Conservation (phyloP, 2,113 vertebrate genomes). For the Acinonyx jubatus region DNA sequence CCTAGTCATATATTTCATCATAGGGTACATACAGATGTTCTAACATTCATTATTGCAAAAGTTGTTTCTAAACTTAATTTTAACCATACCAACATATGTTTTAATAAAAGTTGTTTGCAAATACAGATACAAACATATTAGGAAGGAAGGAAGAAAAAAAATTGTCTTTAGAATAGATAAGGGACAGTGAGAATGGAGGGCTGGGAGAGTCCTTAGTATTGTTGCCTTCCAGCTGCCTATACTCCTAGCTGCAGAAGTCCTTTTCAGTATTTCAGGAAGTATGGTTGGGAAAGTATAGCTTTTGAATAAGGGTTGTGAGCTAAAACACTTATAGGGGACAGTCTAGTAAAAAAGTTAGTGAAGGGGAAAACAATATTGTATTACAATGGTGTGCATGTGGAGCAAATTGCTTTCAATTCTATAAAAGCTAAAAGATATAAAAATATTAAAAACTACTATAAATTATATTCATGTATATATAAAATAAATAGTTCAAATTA, state of each 20-base stretch:
- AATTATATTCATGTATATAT: background rate
- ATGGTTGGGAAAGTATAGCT: background rate
- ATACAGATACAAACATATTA: background rate
- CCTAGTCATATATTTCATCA: background rate
- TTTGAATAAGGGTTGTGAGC: background rate
- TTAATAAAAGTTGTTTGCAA: background rate
- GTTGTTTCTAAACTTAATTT: too few relatives aligned
- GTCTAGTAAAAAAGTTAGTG: background rate
- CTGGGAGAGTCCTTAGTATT: background rate
- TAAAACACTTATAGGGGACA: background rate
- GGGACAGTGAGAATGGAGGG: background rate
- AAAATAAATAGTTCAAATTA: background rate
- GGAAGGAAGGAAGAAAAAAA: background rate
- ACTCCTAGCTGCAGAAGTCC: background rate
- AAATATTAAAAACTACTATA: background rate
- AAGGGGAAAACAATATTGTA: background rate
- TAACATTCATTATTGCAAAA: too few relatives aligned
- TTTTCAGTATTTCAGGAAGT: background rate
- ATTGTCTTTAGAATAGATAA: background rate
- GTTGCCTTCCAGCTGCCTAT: rapidly evolving
- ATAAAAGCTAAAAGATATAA: background rate
- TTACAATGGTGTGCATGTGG: background rate
- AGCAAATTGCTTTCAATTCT: background rate
- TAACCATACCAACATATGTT: background rate
- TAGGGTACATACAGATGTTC: too few relatives aligned